Evolutionary conservation across 2,797 vertebrate genomes (phyloP), one percentile per base, ranked within the genome.

Genomic region (Crax fasciolata): DNA sequence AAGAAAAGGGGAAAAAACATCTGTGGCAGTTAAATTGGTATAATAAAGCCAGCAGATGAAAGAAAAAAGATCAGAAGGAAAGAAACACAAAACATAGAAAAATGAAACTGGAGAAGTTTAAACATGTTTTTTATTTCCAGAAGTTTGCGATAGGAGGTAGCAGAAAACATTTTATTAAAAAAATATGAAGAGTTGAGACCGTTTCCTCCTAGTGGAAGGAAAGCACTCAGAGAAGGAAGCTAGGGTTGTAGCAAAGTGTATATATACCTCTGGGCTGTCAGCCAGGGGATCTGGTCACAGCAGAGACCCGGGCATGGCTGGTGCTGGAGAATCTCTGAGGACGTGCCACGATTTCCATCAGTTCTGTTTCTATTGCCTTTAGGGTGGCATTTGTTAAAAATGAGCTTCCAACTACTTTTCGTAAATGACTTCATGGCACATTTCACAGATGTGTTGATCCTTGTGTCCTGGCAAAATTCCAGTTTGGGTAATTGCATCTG

Each of bases 61-160:
- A 97, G 96, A 43, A 77, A 78, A 96, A 95, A 95, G 90, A 96
- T 96, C 96, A 97, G 96, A 97, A 95, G 93, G 52, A 86, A 92
- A 66, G 59, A 93, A 97, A 80, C 62, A 73, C n/a, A 77, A 87
- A 93, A 32, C 43, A 49, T 3, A 87, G 88, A 76, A 94, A 97
- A 96, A 93, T 65, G 78, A 92, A 94, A 91, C 87, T 32, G 58
- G 91, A 94, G 89, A 83, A 74, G 58, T 92, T 91, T 89, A 78
- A 96, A 89, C 0, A 2, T 90, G 89, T 51, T 92, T 88, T 93
- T 84, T 95, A 90, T 96, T 96, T 92, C 49, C 4, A 0, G 44
- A 84, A 88, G 71, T 75, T 90, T 95, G 83, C 86, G 79, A 48
- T 65, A 76, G 35, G 67, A 89, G 38, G 92, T 67, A 91, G 52